Percentiles rank a stretch among this genome's conserved stretches.
These are phyloP conservation scores for Sinocyclocheilus grahami DNA, from an alignment of 2,113 vertebrate species.

Conservation along the genomic window DNA sequence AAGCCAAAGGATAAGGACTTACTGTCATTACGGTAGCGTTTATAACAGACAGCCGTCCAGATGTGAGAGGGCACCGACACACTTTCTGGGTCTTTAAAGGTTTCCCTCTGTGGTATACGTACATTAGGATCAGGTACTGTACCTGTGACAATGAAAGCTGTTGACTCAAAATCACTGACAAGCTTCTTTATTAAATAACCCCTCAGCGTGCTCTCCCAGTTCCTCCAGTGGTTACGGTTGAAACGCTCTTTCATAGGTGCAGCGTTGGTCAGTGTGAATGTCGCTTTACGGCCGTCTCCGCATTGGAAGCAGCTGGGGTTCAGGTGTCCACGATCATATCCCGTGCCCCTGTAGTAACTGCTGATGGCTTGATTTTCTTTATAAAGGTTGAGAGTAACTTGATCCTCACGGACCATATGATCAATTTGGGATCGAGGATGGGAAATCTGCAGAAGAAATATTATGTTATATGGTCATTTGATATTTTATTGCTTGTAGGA, in stretches of 20 bases:
- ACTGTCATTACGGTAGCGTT: background rate
- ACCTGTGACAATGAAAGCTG: conserved; percentile 31
- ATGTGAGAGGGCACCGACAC: conserved; percentile 41
- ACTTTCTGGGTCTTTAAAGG: background rate
- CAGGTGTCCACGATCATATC: conserved; percentile 6
- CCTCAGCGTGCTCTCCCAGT: background rate
- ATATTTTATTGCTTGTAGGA: background rate
- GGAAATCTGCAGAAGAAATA: background rate
- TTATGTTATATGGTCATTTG: background rate
- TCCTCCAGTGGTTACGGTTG: conserved; percentile 4
- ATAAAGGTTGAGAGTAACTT: background rate
- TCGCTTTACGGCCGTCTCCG: background rate
- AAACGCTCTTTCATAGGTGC: conserved; percentile 33
- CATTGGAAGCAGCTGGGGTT: conserved; percentile 47
- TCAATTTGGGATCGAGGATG: background rate
- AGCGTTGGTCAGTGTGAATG: conserved; percentile 38
- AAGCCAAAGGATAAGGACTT: conserved; percentile 52
- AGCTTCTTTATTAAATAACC: background rate
- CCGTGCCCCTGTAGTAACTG: conserved; percentile 21
- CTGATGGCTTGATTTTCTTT: conserved; percentile 22
- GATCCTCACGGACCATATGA: background rate
- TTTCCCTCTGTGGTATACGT: background rate
- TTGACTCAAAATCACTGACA: rapidly evolving
- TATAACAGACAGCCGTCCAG: conserved; percentile 36
- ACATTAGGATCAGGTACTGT: background rate